Percentiles rank a stretch among this genome's conserved stretches.
Evolutionary conservation across 2,113 vertebrate genomes (phyloP).

Genomic region (Muscicapa adusta): DNA sequence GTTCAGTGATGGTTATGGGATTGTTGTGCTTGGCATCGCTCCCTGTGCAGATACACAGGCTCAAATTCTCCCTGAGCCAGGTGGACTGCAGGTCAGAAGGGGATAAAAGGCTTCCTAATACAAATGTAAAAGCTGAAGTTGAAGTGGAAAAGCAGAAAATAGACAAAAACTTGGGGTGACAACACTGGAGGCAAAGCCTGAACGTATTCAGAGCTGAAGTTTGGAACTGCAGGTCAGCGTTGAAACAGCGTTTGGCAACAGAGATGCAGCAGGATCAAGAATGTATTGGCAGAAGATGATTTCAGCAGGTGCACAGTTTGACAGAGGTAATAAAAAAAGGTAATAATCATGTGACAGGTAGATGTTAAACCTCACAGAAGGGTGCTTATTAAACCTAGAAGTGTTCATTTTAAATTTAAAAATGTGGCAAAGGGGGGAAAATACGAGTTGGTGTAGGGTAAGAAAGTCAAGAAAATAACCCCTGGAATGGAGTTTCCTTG

Average conservation of each 20-base stretch:
- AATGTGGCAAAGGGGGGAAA: not conserved
- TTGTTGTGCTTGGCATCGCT: not conserved
- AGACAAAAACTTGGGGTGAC: fast-evolving
- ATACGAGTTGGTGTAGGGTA: not conserved
- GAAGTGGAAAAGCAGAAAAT: not conserved
- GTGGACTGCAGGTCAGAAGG: not conserved
- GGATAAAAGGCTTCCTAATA: not conserved
- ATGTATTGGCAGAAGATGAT: fast-evolving
- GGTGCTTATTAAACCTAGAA: not conserved
- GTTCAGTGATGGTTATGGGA: not conserved
- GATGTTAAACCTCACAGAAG: not conserved
- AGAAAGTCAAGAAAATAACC: not conserved
- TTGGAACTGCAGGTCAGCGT: not conserved
- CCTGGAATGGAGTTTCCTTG: not conserved
- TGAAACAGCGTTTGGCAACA: not conserved
- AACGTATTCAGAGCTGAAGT: not conserved
- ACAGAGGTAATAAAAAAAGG: not conserved
- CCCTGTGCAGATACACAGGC: not conserved
- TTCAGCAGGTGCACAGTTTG: not conserved
- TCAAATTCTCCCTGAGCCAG: not conserved
- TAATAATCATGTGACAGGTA: not conserved
- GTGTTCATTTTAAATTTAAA: not conserved
- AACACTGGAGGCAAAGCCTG: not conserved
- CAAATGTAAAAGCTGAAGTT: not conserved
- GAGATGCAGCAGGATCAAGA: fast-evolving